Evolutionary conservation across 2,113 vertebrate species (phyloP), one percentile per base, ranked within the genome.

Genomic region (Butastur rufipennis): DNA sequence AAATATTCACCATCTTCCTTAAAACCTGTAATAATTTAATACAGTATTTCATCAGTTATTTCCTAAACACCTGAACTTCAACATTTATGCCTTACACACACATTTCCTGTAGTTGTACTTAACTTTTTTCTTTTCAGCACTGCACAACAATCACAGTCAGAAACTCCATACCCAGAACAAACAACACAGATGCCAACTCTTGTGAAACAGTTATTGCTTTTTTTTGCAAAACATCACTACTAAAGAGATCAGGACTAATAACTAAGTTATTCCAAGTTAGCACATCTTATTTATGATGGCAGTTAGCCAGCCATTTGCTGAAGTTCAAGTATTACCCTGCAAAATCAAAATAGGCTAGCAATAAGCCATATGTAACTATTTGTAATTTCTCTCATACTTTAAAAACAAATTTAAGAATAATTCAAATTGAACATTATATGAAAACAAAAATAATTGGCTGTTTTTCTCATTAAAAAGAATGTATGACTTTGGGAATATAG

Each of bases 1-100:
- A 98, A 85, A 93, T 98, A 99, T 53, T 97, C 98, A 34, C 97
- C 96, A 16, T 99, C 99, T 34, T 99, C 99, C 93, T 99, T 99
- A 95, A 99, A 99, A 96, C 99, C 99, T 99, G 95, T 88, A 98
- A 98, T 31, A 25, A 96, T 91, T 83, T 67, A 94, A 79, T 17
- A 86, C 6, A 89, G 36, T 21, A 94, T 50, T 92, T 82, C 12
- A 55, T 22, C 88, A 34, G 48, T 88, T 34, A 72, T 48, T 70
- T 59, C 59, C 47, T 84, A 5, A 91, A 53, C 36, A 45, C 9
- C 8, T 25, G 16, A 80, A 50, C 12, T 55, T 66, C 59, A 72
- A 21, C 19, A 36, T 21, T 3, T 13, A 34, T 59, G 80, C 26
- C 66, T 68, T 26, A 34, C 23, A n/a, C 8, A 29, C 22, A 40